Conservation (phyloP, 37 sponge, comb jelly and placozoan species). For the Petrosia ficiformis region DNA sequence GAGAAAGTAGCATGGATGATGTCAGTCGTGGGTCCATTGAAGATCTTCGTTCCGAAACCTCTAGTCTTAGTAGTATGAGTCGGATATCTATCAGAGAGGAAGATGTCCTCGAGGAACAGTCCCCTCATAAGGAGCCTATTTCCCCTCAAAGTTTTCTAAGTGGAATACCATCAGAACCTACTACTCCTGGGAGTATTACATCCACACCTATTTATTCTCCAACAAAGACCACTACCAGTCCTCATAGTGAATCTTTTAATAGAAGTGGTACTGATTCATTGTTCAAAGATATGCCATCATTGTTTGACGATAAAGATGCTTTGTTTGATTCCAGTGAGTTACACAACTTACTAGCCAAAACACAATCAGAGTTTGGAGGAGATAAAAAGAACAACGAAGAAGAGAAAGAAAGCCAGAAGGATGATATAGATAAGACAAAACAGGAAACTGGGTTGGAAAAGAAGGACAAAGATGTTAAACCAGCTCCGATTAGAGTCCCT, state of each 20-base stretch:
- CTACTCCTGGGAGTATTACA: not conserved
- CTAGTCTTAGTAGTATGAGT: slow-evolving; percentile 44
- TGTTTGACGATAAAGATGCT: not conserved
- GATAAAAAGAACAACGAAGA: slow-evolving; percentile 8
- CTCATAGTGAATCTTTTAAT: not conserved
- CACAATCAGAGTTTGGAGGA: not conserved
- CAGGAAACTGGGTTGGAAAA: not conserved
- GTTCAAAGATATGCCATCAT: slow-evolving; percentile 2
- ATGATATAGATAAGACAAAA: not conserved
- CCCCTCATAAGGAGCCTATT: not conserved
- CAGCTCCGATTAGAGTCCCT: not conserved
- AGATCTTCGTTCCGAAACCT: slow-evolving; percentile 48
- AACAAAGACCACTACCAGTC: not conserved
- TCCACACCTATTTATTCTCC: not conserved
- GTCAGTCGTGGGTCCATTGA: slow-evolving; percentile 11
- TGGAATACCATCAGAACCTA: not conserved
- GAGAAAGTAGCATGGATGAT: not conserved
- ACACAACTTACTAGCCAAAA: not conserved
- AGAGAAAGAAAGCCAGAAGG: not conserved
- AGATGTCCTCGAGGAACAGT: slow-evolving; percentile 12
- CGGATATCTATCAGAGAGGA: slow-evolving; percentile 7
- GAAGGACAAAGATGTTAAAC: not conserved
- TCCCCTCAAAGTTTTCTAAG: slow-evolving; percentile 4
- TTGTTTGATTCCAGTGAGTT: slow-evolving; percentile 1
- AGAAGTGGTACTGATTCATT: not conserved